These are phyloP conservation scores for Chondrosia reniformis DNA, from an alignment of 37 sponge, comb jelly and placozoan genomes.

Conservation along the genomic window DNA sequence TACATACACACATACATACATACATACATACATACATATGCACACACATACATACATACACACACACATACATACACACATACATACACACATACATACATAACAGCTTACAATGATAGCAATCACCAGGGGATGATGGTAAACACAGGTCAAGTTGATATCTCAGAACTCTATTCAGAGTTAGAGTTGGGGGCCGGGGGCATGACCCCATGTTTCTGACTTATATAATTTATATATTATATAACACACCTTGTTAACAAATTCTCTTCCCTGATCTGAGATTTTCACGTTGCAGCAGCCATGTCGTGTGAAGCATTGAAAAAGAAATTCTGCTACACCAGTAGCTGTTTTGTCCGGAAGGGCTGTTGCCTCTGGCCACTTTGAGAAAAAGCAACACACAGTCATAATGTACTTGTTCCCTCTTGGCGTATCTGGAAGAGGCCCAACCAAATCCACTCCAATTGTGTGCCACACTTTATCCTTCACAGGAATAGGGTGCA, in stretches of 20 bases:
- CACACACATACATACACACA: too few species aligned
- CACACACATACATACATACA: too few species aligned
- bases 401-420: constrained; percentile 38
- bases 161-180: too few species aligned
- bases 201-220: too few species aligned
- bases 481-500: constrained; percentile 33
- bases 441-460: constrained; percentile 40
- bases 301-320: constrained; percentile 18
- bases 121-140: too few species aligned
- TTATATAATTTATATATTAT: not conserved
- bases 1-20: too few species aligned
- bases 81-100: too few species aligned
- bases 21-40: too few species aligned
- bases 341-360: constrained; percentile 20
- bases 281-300: constrained; percentile 21
- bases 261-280: constrained; percentile 37
- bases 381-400: constrained; percentile 28
- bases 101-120: too few species aligned
- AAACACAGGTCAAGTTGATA: too few species aligned
- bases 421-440: not conserved
- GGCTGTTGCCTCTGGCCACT: constrained; percentile 47
- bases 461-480: constrained; percentile 22
- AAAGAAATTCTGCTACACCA: constrained; percentile 34
- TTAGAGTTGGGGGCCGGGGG: too few species aligned
- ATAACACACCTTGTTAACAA: constrained; percentile 27